Evolutionary conservation across 2,113 vertebrate genomes (phyloP).

Genomic region (Pipa parva): DNA sequence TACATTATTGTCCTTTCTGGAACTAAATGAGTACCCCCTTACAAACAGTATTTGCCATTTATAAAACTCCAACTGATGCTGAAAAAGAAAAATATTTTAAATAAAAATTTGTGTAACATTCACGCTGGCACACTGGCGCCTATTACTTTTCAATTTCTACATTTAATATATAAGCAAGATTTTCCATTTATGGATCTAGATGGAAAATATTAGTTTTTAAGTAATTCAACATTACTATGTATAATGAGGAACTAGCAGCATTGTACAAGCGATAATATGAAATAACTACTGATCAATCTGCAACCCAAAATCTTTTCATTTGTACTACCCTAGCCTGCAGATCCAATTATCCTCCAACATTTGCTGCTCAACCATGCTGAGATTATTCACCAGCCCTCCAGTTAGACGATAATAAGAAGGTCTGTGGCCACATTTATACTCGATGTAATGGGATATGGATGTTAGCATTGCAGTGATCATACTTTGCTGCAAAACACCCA

Average conservation of each 20-base stretch:
- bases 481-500: constrained; percentile 37
- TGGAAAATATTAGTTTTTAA: constrained; percentile 17
- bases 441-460: constrained; percentile 48
- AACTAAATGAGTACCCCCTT: too few species aligned
- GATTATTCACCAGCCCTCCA: constrained; percentile 58
- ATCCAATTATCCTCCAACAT: constrained; percentile 64
- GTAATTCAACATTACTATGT: constrained; percentile 26
- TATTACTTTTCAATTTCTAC: too few species aligned
- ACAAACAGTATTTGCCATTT: too few species aligned
- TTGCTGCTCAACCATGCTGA: constrained; percentile 62
- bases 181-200: not conserved
- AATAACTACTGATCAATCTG: constrained; percentile 54
- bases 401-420: constrained; percentile 60
- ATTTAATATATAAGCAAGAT: constrained; percentile 4
- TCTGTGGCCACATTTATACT: constrained; percentile 50
- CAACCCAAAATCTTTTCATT: constrained; percentile 47
- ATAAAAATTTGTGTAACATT: too few species aligned
- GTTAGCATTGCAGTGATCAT: constrained; percentile 46
- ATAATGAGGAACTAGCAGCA: constrained; percentile 35
- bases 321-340: constrained; percentile 52
- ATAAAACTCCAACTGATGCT: too few species aligned
- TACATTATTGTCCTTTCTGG: too few species aligned
- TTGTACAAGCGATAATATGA: constrained; percentile 44
- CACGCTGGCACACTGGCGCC: too few species aligned
- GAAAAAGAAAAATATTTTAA: too few species aligned